Evolutionary conservation across 2,797 vertebrate species (phyloP).

Genomic region (Syndactyla subalaris): DNA sequence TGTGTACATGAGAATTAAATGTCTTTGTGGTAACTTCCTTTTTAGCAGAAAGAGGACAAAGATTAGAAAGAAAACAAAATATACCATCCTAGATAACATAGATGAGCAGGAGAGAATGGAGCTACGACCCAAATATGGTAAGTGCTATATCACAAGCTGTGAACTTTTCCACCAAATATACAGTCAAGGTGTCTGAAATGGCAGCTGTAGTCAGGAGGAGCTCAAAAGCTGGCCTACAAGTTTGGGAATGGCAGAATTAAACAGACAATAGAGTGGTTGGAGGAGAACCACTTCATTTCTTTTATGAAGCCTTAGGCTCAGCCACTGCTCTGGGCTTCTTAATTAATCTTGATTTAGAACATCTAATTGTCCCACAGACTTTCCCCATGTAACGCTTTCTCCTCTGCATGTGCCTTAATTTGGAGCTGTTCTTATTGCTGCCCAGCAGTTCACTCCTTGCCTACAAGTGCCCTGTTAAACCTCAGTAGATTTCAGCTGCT

Average conservation of each 20-base stretch:
- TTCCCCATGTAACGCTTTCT: neutral
- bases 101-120: constrained; percentile 93
- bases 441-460: neutral
- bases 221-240: neutral
- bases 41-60: constrained; percentile 85
- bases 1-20: neutral
- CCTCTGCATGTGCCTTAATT: neutral
- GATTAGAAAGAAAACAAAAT: constrained; percentile 89
- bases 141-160: neutral
- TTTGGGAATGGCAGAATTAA: neutral
- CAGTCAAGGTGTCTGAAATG: neutral
- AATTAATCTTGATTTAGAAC: neutral
- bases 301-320: neutral
- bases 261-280: neutral
- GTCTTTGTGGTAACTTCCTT: neutral
- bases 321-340: neutral
- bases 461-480: neutral
- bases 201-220: neutral
- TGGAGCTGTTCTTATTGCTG: neutral
- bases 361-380: neutral
- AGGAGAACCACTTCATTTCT: neutral
- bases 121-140: constrained; percentile 88
- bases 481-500: neutral
- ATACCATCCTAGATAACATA: constrained; percentile 91
- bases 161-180: neutral